Percentiles rank a stretch among this genome's conserved stretches.
phyloP scores from a whole-genome alignment of 2,888 invertebrate genomes.

The Thereva unica region DNA sequence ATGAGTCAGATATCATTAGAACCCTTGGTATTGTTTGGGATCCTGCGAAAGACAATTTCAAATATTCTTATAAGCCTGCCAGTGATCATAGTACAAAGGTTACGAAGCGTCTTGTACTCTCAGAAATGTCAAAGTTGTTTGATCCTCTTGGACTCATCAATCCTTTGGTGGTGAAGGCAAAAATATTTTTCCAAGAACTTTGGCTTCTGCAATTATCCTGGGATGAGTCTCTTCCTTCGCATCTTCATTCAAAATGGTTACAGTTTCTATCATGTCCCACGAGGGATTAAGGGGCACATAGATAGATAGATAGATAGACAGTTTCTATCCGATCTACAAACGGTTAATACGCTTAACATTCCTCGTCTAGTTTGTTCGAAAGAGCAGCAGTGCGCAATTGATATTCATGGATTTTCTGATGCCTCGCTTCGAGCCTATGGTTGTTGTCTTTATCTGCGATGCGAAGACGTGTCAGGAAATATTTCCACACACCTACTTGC shows the following conservation, averaged over 20 bases:
- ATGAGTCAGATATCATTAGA: not conserved
- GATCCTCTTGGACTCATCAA: not conserved
- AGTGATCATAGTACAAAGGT: not conserved
- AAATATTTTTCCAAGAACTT: not conserved
- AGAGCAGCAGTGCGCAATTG: not conserved
- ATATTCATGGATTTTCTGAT: slow-evolving; percentile 2
- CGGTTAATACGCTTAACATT: too few relatives aligned
- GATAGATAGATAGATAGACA: too few relatives aligned
- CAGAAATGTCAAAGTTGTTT: not conserved
- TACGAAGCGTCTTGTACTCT: not conserved
- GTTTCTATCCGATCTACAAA: not conserved
- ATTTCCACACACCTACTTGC: not conserved
- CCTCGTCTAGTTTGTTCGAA: not conserved
- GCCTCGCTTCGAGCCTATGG: not conserved
- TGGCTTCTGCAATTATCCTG: not conserved
- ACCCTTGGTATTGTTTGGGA: slow-evolving; percentile 1
- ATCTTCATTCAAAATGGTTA: not conserved
- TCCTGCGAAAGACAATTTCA: not conserved
- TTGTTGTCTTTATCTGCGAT: not conserved
- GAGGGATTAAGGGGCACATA: too few relatives aligned
- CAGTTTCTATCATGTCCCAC: too few relatives aligned
- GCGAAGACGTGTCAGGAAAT: not conserved
- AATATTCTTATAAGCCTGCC: not conserved
- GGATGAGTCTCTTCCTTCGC: not conserved
- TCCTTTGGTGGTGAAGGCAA: not conserved